These are phyloP conservation scores for Aphidoletes aphidimyza DNA, from an alignment of 2,888 invertebrate species.

Conservation along the genomic window DNA sequence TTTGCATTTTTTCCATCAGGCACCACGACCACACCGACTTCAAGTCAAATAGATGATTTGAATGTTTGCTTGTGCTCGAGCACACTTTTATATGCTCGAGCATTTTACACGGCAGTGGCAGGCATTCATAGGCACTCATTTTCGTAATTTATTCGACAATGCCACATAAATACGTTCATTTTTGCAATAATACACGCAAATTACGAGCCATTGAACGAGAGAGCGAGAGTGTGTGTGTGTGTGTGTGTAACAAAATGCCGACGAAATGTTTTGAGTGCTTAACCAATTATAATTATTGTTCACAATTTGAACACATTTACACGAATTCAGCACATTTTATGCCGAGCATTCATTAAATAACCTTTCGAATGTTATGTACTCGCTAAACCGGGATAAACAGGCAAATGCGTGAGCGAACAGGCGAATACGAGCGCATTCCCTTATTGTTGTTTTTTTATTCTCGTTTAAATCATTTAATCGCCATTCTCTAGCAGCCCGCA, in stretches of 20 bases:
- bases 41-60: too few relatives aligned
- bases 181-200: constrained; percentile 28
- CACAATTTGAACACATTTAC: constrained; percentile 20
- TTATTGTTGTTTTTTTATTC: background rate
- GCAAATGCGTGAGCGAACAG: too few relatives aligned
- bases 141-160: constrained; percentile 6
- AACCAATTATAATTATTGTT: constrained; percentile 15
- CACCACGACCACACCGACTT: background rate
- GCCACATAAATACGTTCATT: background rate
- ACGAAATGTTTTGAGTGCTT: constrained; percentile 17
- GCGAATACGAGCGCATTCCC: background rate
- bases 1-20: background rate
- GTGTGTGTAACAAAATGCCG: constrained; percentile 15
- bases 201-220: too few relatives aligned
- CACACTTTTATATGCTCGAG: background rate
- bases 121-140: background rate
- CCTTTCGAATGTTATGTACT: background rate
- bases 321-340: constrained; percentile 20
- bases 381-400: too few relatives aligned
- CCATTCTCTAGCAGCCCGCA: background rate
- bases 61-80: background rate
- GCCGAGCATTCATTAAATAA: background rate
- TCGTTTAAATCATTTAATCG: constrained; percentile 22
- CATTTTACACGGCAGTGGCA: too few relatives aligned
- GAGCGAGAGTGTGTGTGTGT: too few relatives aligned